Percentiles rank a stretch among this genome's conserved stretches.
Evolutionary conservation across 2,888 invertebrate species (phyloP).

Genomic region (Argyresthia albistria): DNA sequence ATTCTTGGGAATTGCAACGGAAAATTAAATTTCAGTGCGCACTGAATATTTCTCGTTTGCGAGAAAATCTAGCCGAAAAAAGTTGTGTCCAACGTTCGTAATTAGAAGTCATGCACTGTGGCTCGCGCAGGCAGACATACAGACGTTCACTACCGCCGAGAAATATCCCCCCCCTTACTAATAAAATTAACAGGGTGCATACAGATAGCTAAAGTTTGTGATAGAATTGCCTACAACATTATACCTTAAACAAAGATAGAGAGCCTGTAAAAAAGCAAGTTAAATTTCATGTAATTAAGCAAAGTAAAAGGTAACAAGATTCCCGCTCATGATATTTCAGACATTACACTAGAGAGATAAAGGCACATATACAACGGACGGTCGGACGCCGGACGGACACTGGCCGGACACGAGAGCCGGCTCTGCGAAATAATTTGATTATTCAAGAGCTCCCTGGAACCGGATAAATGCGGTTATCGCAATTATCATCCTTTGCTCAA

Average conservation of each 20-base stretch:
- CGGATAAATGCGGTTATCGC: slow-evolving; percentile 56
- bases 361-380: slow-evolving; percentile 12
- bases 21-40: slow-evolving; percentile 48
- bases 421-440: slow-evolving; percentile 50
- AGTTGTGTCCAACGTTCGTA: slow-evolving; percentile 52
- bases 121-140: not conserved
- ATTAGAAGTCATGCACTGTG: slow-evolving; percentile 36
- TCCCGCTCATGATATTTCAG: not conserved
- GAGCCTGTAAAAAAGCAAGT: not conserved
- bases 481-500: slow-evolving; percentile 45
- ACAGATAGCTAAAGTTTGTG: no score
- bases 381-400: slow-evolving; percentile 2
- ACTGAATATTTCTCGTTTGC: slow-evolving; percentile 46
- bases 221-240: no score
- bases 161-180: no score
- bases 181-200: no score
- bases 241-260: slow-evolving; percentile 2
- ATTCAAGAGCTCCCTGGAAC: slow-evolving; percentile 43
- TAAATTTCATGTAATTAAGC: slow-evolving; percentile 3
- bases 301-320: slow-evolving; percentile 5
- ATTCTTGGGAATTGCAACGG: slow-evolving; percentile 17
- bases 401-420: slow-evolving; percentile 14
- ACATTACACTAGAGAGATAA: slow-evolving; percentile 12
- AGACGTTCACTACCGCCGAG: not conserved
- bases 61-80: slow-evolving; percentile 54